Evolutionary conservation across 2,888 invertebrate species (phyloP).

Genomic region (Metalampra italica): DNA sequence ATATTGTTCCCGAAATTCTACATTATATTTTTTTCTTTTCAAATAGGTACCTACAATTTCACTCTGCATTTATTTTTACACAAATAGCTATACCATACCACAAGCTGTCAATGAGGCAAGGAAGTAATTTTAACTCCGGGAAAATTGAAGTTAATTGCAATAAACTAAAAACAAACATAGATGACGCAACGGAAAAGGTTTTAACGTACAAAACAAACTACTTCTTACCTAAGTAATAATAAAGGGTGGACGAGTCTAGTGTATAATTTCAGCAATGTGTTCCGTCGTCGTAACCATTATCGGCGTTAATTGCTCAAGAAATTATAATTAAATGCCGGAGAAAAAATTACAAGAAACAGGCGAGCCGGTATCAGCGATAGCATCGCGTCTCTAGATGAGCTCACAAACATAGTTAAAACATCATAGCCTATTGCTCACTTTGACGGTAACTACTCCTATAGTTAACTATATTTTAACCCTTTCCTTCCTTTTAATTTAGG

Average conservation of each 20-base stretch:
- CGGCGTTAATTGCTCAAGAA: conserved; percentile 17
- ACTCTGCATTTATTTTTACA: too few relatives aligned
- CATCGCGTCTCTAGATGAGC: conserved; percentile 22
- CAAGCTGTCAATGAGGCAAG: too few relatives aligned
- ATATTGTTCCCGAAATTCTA: too few relatives aligned
- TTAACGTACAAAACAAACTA: too few relatives aligned
- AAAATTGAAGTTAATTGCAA: too few relatives aligned
- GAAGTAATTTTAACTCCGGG: too few relatives aligned
- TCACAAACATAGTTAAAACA: too few relatives aligned
- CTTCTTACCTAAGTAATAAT: neutral
- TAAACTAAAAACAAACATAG: too few relatives aligned
- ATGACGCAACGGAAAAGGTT: too few relatives aligned
- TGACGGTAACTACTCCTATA: conserved; percentile 7
- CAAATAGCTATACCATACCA: too few relatives aligned
- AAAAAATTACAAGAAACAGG: conserved; percentile 12
- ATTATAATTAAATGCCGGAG: conserved; percentile 18
- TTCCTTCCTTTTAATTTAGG: conserved; percentile 1
- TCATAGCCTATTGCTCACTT: conserved; percentile 11
- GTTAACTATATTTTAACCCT: conserved; percentile 14
- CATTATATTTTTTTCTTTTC: too few relatives aligned
- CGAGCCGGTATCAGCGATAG: conserved; percentile 22
- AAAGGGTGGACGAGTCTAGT: neutral
- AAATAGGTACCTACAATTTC: too few relatives aligned
- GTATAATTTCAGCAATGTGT: conserved; percentile 12
- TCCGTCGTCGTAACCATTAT: conserved; percentile 14